phyloP scores from a whole-genome alignment of 53 echinoderm and acorn worm genomes.

The Holothuria leucospilota region DNA sequence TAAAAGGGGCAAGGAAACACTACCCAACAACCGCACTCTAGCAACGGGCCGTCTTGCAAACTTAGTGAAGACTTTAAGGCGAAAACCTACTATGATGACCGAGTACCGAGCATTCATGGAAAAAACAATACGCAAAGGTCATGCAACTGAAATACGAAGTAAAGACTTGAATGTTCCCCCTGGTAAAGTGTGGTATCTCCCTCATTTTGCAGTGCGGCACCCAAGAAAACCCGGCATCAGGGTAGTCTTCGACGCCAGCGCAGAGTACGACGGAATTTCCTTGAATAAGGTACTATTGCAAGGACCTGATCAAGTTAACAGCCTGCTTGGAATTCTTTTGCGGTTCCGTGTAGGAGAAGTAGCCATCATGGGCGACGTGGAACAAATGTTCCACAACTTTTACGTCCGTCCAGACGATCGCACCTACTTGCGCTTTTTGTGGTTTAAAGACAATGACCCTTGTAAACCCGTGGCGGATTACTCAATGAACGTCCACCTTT shows the following conservation, averaged over 20 bases:
- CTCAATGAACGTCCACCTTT: constrained; percentile 58
- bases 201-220: constrained; percentile 58
- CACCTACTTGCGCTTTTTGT: constrained; percentile 58
- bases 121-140: constrained; percentile 26
- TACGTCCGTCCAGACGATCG: constrained; percentile 56
- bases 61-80: constrained; percentile 26
- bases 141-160: constrained; percentile 25
- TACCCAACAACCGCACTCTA: constrained; percentile 50
- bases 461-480: constrained; percentile 28
- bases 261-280: constrained; percentile 39
- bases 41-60: constrained; percentile 14
- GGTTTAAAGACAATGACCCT: constrained; percentile 65
- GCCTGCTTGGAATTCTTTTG: constrained; percentile 56
- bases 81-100: constrained; percentile 17
- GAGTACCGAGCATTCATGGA: constrained; percentile 50
- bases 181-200: constrained; percentile 52
- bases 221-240: constrained; percentile 55
- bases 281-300: constrained; percentile 48
- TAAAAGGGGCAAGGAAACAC: background rate
- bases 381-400: constrained; percentile 75
- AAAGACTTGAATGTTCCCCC: too few species aligned
- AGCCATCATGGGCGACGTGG: constrained; percentile 71
- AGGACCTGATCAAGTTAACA: constrained; percentile 71
- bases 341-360: constrained; percentile 56
- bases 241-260: constrained; percentile 67